These are phyloP conservation scores for Rhincodon typus DNA, from an alignment of 2,797 vertebrate genomes.

Conservation along the genomic window DNA sequence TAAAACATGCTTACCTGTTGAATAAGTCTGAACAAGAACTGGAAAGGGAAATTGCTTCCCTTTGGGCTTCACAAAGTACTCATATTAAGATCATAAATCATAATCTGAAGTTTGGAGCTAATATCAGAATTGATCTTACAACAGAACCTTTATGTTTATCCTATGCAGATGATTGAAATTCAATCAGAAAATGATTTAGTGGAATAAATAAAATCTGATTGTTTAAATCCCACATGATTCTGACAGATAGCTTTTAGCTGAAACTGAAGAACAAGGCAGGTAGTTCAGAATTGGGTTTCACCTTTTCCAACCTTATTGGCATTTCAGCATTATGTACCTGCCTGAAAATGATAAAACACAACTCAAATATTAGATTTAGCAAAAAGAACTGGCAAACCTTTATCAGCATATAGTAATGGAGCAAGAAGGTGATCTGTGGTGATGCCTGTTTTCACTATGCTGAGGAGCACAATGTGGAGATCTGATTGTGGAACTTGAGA, in stretches of 20 bases:
- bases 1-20: not conserved
- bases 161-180: not conserved
- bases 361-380: not conserved
- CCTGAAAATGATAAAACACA: not conserved
- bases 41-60: not conserved
- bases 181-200: not conserved
- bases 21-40: not conserved
- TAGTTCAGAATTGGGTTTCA: not conserved
- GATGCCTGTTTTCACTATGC: not conserved
- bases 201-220: not conserved
- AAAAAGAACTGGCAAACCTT: not conserved
- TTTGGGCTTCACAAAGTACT: not conserved
- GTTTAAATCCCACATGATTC: not conserved
- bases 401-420: not conserved
- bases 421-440: not conserved
- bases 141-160: not conserved
- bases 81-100: not conserved
- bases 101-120: not conserved
- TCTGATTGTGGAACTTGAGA: too few species aligned
- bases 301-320: not conserved
- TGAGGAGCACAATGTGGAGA: not conserved
- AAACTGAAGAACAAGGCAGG: not conserved
- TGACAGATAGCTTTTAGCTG: slow-evolving; percentile 27
- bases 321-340: not conserved
- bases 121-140: not conserved